Evolutionary conservation across 2,113 vertebrate genomes (phyloP), one percentile per base, ranked within the genome.

Genomic region (Meles meles): DNA sequence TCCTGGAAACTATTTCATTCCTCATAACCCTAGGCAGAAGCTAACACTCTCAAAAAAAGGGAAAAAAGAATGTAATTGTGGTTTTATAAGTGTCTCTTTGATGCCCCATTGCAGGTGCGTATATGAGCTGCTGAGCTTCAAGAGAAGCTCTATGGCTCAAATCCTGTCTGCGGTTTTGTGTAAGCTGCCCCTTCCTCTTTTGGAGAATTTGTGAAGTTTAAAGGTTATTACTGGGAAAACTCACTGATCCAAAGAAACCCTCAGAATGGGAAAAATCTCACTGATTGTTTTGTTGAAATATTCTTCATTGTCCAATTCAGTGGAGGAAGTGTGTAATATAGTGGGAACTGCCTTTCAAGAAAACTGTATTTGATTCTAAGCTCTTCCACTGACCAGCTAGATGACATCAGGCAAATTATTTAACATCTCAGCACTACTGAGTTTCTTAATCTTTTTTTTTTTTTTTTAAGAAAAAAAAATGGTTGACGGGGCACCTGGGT

Each of bases 1-100:
- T 97, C 98, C 97, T 98, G 96, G 90, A 98, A 98, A 97, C 96
- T 98, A 98, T 98, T 98, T 98, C 85, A 92, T 0, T 0, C 87
- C 97, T 97, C 83, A 91, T 27, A 82, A 98, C 96, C 95, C 81
- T 61, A 94, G 97, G 97, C 96, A 98, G 96, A 97, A 95, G 91
- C 95, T 98, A 98, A 96, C 87, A 98, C 91, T 86, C 34, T 96
- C 59, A 65, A 79, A 72, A 37, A 12, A 34, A 17, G 12, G 25
- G 7, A 18, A 49, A 55, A 44, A 47, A 72, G 4, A 94, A 23
- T 86, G 39, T 89, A 39, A 85, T 49, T 95, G 15, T n/a, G 80
- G 94, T 72, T 82, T 80, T 94, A 0, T 17, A 18, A 23, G 88
- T 96, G 42, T 97, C 89, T 91, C 95, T 98, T 97, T 98, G 98